Evolutionary conservation across 2,888 invertebrate species (phyloP).

Genomic region (Megaustenia siamemsis): DNA sequence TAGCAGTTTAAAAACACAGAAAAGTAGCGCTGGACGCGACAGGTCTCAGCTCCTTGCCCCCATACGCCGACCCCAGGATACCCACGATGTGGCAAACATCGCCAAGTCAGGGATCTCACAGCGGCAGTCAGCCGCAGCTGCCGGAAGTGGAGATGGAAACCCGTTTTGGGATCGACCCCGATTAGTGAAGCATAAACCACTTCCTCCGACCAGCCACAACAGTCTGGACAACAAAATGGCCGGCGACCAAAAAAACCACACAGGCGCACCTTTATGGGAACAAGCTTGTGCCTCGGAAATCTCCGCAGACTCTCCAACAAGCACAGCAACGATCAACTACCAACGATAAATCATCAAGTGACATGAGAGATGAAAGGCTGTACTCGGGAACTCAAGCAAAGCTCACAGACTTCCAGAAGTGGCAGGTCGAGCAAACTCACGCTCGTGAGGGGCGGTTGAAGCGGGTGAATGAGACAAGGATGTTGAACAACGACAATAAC

Average conservation of each 20-base stretch:
- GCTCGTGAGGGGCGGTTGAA: slow-evolving; percentile 65
- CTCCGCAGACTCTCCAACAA: not conserved
- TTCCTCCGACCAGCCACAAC: slow-evolving; percentile 33
- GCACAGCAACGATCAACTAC: not conserved
- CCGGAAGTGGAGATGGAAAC: slow-evolving; percentile 23
- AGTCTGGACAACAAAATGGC: not conserved
- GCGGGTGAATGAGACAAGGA: slow-evolving; percentile 31
- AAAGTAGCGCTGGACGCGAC: slow-evolving; percentile 67
- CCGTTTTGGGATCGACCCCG: slow-evolving; percentile 25
- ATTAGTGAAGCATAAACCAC: slow-evolving; percentile 49
- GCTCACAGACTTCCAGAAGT: slow-evolving; percentile 71
- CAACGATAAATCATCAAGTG: not conserved
- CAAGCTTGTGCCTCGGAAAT: not conserved
- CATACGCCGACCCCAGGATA: slow-evolving; percentile 56
- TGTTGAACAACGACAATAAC: not conserved
- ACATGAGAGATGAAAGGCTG: not conserved
- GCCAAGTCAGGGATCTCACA: slow-evolving; percentile 41
- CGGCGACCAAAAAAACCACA: not conserved
- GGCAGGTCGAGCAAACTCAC: slow-evolving; percentile 72
- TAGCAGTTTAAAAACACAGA: slow-evolving; percentile 15
- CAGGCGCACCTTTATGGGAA: slow-evolving; percentile 13
- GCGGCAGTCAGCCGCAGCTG: not conserved
- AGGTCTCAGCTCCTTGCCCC: slow-evolving; percentile 71
- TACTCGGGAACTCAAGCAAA: slow-evolving; percentile 36
- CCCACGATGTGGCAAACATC: not conserved